Evolutionary conservation across 1,140 invertebrate genomes (phyloP).

Genomic region (Gonioctena quinquepunctata): DNA sequence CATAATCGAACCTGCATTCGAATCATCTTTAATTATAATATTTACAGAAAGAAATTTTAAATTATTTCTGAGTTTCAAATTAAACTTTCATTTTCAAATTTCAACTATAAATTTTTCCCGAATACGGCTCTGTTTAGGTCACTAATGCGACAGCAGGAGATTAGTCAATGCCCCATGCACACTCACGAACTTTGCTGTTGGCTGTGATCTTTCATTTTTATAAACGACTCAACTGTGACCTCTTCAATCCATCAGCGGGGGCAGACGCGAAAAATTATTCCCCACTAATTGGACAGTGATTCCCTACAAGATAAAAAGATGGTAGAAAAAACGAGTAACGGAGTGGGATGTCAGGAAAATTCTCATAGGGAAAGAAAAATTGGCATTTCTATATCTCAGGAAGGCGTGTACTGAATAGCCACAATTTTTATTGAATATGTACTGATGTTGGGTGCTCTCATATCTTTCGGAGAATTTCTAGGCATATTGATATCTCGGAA

Average conservation of each 20-base stretch:
- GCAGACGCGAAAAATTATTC: constrained; percentile 7
- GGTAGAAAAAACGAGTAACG: background rate
- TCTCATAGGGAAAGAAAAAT: background rate
- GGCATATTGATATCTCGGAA: too few species aligned
- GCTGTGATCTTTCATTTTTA: constrained; percentile 14
- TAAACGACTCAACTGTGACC: constrained; percentile 19
- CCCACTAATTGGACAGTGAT: constrained; percentile 14
- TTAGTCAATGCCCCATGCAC: constrained; percentile 18
- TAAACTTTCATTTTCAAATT: too few species aligned
- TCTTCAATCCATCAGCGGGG: constrained; percentile 11
- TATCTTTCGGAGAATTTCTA: too few species aligned
- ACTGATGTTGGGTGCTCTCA: too few species aligned
- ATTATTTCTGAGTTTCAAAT: too few species aligned
- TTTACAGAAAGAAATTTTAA: too few species aligned
- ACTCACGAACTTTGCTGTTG: background rate
- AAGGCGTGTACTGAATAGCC: too few species aligned
- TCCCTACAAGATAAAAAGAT: background rate
- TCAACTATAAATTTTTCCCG: background rate
- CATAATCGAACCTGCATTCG: too few species aligned
- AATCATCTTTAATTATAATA: too few species aligned
- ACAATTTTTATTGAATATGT: too few species aligned
- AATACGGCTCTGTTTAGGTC: background rate
- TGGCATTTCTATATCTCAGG: too few species aligned
- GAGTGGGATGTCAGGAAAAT: background rate
- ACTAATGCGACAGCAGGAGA: constrained; percentile 18